Base-by-base conservation (phyloP, 2,888 invertebrate species). In the Apodemia zela region DNA sequence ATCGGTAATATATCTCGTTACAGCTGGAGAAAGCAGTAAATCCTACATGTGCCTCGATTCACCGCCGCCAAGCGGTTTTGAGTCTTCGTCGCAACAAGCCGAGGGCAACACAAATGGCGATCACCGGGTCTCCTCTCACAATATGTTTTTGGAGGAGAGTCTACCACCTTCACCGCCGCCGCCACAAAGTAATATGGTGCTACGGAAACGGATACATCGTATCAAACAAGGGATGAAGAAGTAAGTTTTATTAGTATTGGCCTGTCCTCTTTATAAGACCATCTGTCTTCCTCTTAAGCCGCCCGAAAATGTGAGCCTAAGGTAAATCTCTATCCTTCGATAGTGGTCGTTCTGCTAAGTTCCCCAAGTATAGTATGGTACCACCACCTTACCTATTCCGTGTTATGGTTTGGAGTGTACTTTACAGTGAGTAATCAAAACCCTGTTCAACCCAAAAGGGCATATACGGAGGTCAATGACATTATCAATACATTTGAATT, bases 171-270 rank as follows among this genome's bases (percentile, higher is more conserved):
- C 92, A 35, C 93, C 93, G 72, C 93, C 95, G 63, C 95, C 95
- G 71, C 96, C 96, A 1, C 97, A 96, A 81, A 96, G 96, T 72
- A 97, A 96, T 75, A 96, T 97, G 95, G 96, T 97, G 69, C 92
- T 97, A 67, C 93, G 97, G 69, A 97, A 97, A 85, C 94, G 97
- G 75, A 97, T 97, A 81, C 94, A 96, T 69, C 96, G 96, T 83
- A 97, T 97, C 72, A 97, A 97, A 77, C 96, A 97, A 82, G 96
- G 97, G 69, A 97, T 97, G 97, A 97, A 96, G 82, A 94, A 95
- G 91, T 94, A 74, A 79, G 82, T 67, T 15, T 59, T 49, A 58
- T 62, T 57, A 6, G 5, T 8, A 25, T 15, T 33, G 21, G n/a
- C 13, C 8, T 6, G 7, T n/a, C 57, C 21, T 3, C 11, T 11